These are phyloP conservation scores for Drosophila ustulata DNA, from an alignment of 2,888 invertebrate species.

Conservation along the genomic window DNA sequence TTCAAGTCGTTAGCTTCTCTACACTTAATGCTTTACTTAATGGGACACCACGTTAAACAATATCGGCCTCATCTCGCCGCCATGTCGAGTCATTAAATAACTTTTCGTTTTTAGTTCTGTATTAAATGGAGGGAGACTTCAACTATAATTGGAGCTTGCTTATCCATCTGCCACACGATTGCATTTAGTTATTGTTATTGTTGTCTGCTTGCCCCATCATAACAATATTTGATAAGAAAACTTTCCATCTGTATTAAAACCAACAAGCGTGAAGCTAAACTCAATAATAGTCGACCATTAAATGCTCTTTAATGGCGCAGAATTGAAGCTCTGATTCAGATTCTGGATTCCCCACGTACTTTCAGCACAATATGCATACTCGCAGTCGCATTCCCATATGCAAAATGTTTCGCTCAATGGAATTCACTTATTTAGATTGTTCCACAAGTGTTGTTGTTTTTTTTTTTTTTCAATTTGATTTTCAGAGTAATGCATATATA, in stretches of 20 bases:
- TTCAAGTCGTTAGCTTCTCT: not conserved
- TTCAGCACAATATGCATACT: constrained; percentile 1
- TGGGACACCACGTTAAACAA: not conserved
- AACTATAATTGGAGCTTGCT: not conserved
- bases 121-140: not conserved
- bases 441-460: constrained; percentile 8
- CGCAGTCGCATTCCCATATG: not conserved
- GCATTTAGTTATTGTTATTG: not conserved
- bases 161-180: not conserved
- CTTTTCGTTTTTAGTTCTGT: not conserved
- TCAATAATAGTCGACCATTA: not conserved
- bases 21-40: not conserved
- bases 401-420: constrained; percentile 5
- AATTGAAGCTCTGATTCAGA: not conserved
- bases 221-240: constrained; percentile 13
- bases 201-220: not conserved
- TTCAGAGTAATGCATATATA: constrained; percentile 1
- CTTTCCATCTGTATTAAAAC: constrained; percentile 7
- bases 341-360: constrained; percentile 2
- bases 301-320: not conserved
- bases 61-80: not conserved
- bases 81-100: not conserved
- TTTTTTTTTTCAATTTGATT: not conserved
- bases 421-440: constrained; percentile 12
- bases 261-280: not conserved